These are phyloP conservation scores for Wiebesia pumilae DNA, from an alignment of 1,140 invertebrate species.

Conservation along the genomic window DNA sequence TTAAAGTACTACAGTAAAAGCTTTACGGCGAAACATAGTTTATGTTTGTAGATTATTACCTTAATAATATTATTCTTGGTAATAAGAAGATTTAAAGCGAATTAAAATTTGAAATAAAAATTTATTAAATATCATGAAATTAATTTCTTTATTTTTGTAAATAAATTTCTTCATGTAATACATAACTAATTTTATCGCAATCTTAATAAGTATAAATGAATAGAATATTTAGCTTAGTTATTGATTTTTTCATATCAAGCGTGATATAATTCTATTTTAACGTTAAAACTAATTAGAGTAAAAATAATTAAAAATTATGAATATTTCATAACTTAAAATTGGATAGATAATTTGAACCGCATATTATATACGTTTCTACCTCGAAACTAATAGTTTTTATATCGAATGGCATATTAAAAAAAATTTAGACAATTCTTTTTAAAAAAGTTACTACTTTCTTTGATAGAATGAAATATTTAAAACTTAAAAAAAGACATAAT, in stretches of 20 bases:
- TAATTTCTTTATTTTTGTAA: no score
- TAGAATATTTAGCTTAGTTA: neutral
- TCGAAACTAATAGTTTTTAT: neutral
- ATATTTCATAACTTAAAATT: neutral
- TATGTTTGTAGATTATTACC: conserved; percentile 13
- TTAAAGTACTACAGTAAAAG: conserved; percentile 1
- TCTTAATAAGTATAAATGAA: neutral
- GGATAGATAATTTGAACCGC: neutral
- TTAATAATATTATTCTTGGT: conserved; percentile 11
- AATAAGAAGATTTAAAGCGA: neutral
- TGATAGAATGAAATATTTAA: neutral
- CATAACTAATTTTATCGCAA: no score
- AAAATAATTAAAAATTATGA: neutral
- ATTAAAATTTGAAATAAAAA: neutral
- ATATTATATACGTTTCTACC: neutral
- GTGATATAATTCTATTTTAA: no score
- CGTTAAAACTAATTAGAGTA: no score
- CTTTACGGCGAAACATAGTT: neutral
- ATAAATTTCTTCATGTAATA: no score
- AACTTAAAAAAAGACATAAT: neutral
- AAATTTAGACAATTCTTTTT: neutral
- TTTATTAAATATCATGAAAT: no score
- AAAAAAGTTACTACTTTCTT: neutral
- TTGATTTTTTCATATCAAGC: neutral
- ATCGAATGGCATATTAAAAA: neutral